phyloP scores from a whole-genome alignment of 2,113 vertebrate species.

The Pycnonotus jocosus region DNA sequence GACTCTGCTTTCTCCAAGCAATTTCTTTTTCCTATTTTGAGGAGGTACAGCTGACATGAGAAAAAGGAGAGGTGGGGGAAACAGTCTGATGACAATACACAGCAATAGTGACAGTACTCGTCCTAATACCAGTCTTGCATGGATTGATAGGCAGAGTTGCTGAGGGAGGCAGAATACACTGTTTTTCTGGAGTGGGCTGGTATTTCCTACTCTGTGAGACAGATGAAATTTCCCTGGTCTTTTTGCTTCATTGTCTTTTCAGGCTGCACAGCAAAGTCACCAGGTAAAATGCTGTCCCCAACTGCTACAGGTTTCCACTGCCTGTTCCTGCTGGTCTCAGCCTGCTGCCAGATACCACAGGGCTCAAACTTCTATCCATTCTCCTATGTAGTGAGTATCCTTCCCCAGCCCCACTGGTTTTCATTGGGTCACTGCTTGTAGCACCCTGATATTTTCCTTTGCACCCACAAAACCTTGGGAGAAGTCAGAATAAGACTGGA shows the following conservation, averaged over 20 bases:
- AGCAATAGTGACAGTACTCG: background rate
- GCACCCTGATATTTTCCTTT: background rate
- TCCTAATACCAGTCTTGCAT: background rate
- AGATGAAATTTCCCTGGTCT: background rate
- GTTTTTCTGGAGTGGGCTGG: background rate
- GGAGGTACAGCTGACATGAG: background rate
- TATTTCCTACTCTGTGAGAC: background rate
- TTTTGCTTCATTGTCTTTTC: slow-evolving; percentile 20
- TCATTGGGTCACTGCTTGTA: background rate
- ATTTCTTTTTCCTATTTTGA: background rate
- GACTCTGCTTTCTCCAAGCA: background rate
- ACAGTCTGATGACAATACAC: background rate
- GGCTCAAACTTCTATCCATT: background rate
- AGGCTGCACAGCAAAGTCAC: slow-evolving; percentile 15
- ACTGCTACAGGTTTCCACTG: background rate
- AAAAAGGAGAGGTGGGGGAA: background rate
- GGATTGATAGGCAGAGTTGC: background rate
- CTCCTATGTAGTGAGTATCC: slow-evolving; percentile 63
- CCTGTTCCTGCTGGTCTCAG: slow-evolving; percentile 26
- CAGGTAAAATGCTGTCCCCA: slow-evolving; percentile 35
- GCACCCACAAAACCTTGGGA: background rate
- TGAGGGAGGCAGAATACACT: background rate
- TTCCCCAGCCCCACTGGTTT: background rate
- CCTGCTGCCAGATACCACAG: background rate
- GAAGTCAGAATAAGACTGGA: background rate